phyloP scores from a whole-genome alignment of 2,797 vertebrate genomes.

The Helicolenus hilgendorfi region DNA sequence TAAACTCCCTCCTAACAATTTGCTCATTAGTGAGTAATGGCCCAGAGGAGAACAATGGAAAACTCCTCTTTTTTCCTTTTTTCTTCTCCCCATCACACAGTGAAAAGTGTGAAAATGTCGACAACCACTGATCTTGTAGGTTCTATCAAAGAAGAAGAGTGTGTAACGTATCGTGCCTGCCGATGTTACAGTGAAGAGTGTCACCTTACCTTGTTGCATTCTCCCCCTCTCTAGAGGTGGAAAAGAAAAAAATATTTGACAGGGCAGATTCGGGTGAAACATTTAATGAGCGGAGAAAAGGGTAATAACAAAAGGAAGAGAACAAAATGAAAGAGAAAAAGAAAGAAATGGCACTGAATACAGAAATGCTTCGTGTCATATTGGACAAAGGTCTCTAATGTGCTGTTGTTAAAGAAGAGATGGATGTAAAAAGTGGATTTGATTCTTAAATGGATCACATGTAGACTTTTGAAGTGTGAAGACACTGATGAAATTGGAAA shows the following conservation, averaged over 20 bases:
- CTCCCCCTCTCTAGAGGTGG: background rate
- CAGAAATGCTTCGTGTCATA: background rate
- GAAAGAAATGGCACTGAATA: background rate
- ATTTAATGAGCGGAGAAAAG: background rate
- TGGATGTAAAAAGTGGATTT: background rate
- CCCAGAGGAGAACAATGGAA: background rate
- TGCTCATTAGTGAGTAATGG: constrained; percentile 7
- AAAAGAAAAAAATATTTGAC: constrained; percentile 5
- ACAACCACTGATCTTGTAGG: background rate
- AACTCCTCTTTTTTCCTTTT: background rate
- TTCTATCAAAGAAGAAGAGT: background rate
- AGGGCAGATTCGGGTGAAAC: background rate
- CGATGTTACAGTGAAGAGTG: background rate
- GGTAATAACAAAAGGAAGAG: background rate
- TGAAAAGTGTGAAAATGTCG: constrained; percentile 22
- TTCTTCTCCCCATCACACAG: background rate
- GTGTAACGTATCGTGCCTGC: background rate
- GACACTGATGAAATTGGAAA: background rate
- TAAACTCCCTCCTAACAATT: background rate
- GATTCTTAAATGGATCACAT: background rate
- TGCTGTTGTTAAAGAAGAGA: background rate
- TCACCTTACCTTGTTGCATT: background rate
- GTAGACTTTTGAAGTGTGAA: background rate
- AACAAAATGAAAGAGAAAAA: background rate
- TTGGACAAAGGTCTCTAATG: background rate